Evolutionary conservation across 2,888 invertebrate species (phyloP).

Genomic region (Spilosoma lubricipeda): DNA sequence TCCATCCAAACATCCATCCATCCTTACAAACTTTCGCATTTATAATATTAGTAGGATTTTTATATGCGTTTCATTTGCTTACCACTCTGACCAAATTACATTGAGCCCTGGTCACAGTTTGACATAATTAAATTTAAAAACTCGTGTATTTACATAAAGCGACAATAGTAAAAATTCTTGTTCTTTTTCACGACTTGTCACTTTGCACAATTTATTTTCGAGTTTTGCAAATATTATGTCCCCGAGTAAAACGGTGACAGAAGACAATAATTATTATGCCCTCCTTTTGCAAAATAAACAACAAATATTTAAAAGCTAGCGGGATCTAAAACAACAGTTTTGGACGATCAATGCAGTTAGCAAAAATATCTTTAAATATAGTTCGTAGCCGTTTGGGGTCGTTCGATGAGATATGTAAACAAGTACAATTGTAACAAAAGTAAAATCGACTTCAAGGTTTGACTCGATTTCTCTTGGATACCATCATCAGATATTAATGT

Average conservation of each 20-base stretch:
- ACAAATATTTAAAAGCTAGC: background rate
- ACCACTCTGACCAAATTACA: no score
- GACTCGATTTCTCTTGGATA: no score
- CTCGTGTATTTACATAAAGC: background rate
- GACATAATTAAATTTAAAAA: no score
- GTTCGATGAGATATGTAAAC: no score
- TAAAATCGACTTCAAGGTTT: no score
- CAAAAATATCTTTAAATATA: background rate
- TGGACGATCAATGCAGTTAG: background rate
- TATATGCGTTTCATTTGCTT: no score
- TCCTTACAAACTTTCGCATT: no score
- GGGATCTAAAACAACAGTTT: background rate
- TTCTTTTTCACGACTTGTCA: constrained; percentile 37
- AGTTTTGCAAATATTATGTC: constrained; percentile 32
- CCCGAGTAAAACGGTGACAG: background rate
- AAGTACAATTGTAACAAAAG: no score
- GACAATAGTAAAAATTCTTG: constrained; percentile 26
- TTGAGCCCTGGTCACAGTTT: no score
- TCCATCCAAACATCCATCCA: no score
- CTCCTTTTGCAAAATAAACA: background rate
- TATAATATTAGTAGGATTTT: no score
- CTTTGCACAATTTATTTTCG: constrained; percentile 30
- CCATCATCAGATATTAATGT: no score
- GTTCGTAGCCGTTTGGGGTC: background rate
- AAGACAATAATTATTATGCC: background rate